Evolutionary conservation across 2,888 invertebrate genomes (phyloP), one percentile per base, ranked within the genome.

Genomic region (Lithophane ornitopus): DNA sequence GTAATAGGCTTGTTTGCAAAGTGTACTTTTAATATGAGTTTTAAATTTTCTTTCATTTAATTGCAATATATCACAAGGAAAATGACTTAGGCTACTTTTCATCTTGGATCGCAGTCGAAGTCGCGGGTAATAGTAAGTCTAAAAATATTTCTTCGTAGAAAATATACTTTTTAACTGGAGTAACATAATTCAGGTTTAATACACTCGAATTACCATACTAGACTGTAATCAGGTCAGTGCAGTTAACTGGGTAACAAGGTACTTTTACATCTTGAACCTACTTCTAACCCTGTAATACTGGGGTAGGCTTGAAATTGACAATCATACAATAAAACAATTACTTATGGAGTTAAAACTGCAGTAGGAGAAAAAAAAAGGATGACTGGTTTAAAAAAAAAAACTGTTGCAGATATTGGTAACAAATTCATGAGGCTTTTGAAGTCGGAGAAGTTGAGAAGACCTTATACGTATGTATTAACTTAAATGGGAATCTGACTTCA

Each of bases 151-250:
- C 12, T 44, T 44, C 12, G 44, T 14, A n/a, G 14, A 56, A 56
- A n/a, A 56, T 56, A 41, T 63, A 41, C 2, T 74, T 49, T 74
- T 76, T 39, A 61, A 39, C 39, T 54, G 46, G 39, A 19, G 19
- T 39, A 41, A 58, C 39, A 58, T 58, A 28, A 41, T 66, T 77
- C 39, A 76, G n/a, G 19, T 75, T 77, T 77, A 58, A 58, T 76
- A 49, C 19, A 11, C 28, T 49, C n/a, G 11, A 78, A 76, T 78
- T 49, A 78, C 28, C 78, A 68, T 78, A 76, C 11, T 44, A 34
- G 26, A 16, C 44, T 12, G 52, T 54, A 74, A 74, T 44, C 58
- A 3, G 75, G 78, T 78, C 58, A 78, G 28, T 22, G 75, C 56
- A 76, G 56, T 58, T 41, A 77, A 66, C 75, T 28, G 14, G 8